A percentile compares a stretch with the other conserved stretches of the same genome.
Conservation (phyloP, 1,140 invertebrate species). For the Acyrthosiphon pisum region DNA sequence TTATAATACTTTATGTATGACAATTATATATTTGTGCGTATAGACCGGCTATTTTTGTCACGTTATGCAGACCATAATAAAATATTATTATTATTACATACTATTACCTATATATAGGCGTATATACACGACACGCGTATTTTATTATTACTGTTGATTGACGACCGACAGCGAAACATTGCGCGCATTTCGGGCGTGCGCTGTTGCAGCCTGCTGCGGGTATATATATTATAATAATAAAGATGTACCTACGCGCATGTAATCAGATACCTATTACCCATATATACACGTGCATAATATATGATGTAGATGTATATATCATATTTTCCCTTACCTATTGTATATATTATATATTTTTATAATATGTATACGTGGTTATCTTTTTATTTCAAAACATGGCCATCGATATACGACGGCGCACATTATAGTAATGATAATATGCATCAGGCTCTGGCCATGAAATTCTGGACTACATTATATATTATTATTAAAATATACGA, state of each 20-base stretch:
- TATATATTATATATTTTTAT: background rate
- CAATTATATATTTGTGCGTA: background rate
- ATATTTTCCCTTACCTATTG: background rate
- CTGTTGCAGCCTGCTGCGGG: background rate
- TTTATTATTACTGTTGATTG: constrained; percentile 3
- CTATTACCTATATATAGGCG: background rate
- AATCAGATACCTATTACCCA: constrained; percentile 15
- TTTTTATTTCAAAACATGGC: background rate
- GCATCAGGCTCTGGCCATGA: background rate
- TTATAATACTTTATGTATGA: background rate
- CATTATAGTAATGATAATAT: constrained; percentile 20
- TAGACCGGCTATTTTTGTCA: background rate
- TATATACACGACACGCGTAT: background rate
- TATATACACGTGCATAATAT: background rate
- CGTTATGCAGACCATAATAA: background rate
- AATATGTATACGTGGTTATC: background rate
- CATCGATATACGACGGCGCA: background rate
- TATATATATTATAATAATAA: background rate
- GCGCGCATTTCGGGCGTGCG: background rate
- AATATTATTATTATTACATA: background rate
- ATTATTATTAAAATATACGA: constrained; percentile 7
- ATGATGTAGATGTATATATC: background rate
- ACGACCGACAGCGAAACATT: background rate
- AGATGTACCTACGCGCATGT: background rate
- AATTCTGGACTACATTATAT: background rate